Evolutionary conservation across 2,888 invertebrate species (phyloP), one percentile per base, ranked within the genome.

Genomic region (Cataglyphis altisquamis): DNA sequence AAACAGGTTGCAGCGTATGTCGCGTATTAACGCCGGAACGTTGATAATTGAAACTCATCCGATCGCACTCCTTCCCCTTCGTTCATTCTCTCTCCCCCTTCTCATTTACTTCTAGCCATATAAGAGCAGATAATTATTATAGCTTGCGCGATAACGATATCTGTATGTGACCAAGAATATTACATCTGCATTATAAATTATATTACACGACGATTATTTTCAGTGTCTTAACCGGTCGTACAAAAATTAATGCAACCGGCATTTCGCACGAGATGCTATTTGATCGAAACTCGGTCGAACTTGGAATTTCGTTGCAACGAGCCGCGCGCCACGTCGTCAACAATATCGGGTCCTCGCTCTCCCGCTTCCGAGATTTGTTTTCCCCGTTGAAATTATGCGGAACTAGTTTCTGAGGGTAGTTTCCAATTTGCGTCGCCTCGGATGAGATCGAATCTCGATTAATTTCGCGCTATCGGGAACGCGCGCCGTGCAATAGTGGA

Each of bases 371-470:
- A 86, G 91, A 91, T 92, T 93, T 92, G 91, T 93, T 93, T 93
- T 91, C 89, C 60, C 89, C 89, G 89, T 93, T 82, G 91, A 91
- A 93, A 93, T 93, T 93, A 93, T 93, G 93, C 91, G 92, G 91
- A 92, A 91, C 92, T 91, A 93, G 93, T 93, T 93, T 91, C 91
- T 91, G 92, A 92, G 92, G 93, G 91, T 90, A 92, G 92, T 92
- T 92, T 92, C 92, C 93, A 93, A 93, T 93, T 93, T 93, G 90
- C 92, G 89, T 89, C 84, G 87, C 86, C 87, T 88, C 89, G 90
- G 88, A 91, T 88, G 88, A 91, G 90, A 93, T 93, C 91, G 91
- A 93, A 91, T 92, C 91, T 90, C 93, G 92, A 93, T 93, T 93
- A 93, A 93, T 93, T 93, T 92, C 90, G 89, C 84, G 84, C 87